Conservation (phyloP, 2,888 invertebrate genomes). For the Amblyteles armatorius region DNA sequence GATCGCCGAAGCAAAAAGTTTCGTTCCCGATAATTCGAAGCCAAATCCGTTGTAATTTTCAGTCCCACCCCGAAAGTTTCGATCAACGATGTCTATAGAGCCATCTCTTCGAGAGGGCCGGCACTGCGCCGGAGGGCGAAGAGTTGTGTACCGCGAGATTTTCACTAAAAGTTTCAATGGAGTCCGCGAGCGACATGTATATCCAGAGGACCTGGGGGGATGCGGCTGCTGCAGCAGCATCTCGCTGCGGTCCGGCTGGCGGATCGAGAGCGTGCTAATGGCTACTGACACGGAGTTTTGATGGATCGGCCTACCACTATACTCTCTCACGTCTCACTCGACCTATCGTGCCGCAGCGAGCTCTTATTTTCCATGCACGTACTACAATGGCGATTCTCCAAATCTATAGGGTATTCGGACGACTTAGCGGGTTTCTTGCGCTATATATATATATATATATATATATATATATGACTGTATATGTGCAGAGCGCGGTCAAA, state of each 20-base stretch:
- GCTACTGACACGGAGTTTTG: conserved; percentile 88
- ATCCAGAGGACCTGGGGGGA: conserved; percentile 63
- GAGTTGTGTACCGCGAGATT: conserved; percentile 26
- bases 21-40: not conserved
- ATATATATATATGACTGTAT: no score
- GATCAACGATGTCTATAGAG: conserved; percentile 2
- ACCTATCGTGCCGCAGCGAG: conserved; percentile 43
- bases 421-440: not conserved
- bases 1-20: not conserved
- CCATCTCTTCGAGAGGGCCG: conserved; percentile 8
- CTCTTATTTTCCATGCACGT: conserved; percentile 47
- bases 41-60: not conserved
- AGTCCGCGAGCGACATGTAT: conserved; percentile 31
- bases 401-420: conserved; percentile 60
- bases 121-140: not conserved
- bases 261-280: conserved; percentile 87
- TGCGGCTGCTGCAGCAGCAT: conserved; percentile 69
- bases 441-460: not conserved
- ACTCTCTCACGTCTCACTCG: conserved; percentile 46
- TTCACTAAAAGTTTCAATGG: conserved; percentile 10
- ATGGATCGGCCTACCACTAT: conserved; percentile 85
- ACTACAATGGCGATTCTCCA: conserved; percentile 35
- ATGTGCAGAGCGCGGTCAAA: no score
- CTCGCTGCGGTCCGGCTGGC: conserved; percentile 76
- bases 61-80: not conserved